Conservation (phyloP, 2,797 vertebrate genomes). For the Poecilia wingei region DNA sequence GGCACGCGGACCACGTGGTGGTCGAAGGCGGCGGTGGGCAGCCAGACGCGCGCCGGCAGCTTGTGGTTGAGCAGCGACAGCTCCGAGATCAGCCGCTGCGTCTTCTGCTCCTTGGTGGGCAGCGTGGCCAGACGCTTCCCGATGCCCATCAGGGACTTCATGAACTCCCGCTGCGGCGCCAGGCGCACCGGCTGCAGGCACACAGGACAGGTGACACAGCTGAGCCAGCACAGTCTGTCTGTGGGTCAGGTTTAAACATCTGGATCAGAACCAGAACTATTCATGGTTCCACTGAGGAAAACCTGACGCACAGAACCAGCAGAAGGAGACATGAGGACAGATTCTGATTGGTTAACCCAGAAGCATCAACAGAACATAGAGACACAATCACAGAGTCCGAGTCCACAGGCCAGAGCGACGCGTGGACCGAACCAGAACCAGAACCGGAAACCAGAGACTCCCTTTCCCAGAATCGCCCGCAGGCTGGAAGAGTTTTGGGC, state of each 20-base stretch:
- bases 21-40: constrained; percentile 90
- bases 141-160: constrained; percentile 94
- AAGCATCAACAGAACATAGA: constrained; percentile 9
- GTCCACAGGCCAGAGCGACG: constrained; percentile 27
- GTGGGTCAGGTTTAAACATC: constrained; percentile 14
- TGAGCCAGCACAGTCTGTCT: constrained; percentile 10
- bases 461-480: constrained; percentile 75
- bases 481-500: constrained; percentile 42
- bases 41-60: constrained; percentile 92
- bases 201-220: neutral
- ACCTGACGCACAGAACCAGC: constrained; percentile 31
- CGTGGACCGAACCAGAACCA: constrained; percentile 13
- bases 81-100: constrained; percentile 91
- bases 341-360: constrained; percentile 32
- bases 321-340: constrained; percentile 1
- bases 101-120: constrained; percentile 97
- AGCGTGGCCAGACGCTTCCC: constrained; percentile 93
- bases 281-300: neutral
- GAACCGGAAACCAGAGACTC: constrained; percentile 14
- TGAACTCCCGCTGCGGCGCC: constrained; percentile 93
- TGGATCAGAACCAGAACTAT: constrained; percentile 2
- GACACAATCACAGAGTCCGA: neutral
- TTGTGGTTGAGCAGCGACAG: constrained; percentile 97
- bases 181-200: constrained; percentile 86
- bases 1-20: constrained; percentile 94